Base-by-base conservation (phyloP, 2,113 vertebrate genomes). In the Ciconia maguari region DNA sequence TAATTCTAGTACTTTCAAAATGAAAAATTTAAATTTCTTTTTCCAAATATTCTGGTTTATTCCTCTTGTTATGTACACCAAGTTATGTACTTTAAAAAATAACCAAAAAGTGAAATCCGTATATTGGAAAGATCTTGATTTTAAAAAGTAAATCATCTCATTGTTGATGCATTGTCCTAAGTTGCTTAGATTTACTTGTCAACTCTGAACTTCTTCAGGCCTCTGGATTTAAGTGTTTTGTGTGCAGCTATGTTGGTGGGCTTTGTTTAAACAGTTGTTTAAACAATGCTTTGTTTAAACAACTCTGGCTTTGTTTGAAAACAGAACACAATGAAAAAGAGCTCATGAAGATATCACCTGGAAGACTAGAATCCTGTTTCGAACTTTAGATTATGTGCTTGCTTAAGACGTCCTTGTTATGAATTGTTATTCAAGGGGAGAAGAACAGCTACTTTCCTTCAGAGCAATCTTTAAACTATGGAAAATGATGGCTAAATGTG, bases 51-150 rank as follows among this genome's bases (percentile, higher is more conserved):
- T 36, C 6, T 69, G 5, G 32, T 48, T 62, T 82, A 3, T 18
- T 60, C 12, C 1, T 1, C 9, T 75, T 22, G 4, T 11, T 21
- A 62, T 6, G 2, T 44, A 19, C 6, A 87, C 29, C 7, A 36
- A 27, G 7, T 24, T 6, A 16, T 0, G 0, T 20, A 60, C 8
- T 87, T 64, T 1, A 16, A 49, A 93, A 87, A 19, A 16, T 3
- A 62, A 36, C 4, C 2, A 48, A 38, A 8, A 19, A 20, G 3
- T 44, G 36, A 64, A 76, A 76, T 9, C 32, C 1, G 0, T 12
- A 7, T 69, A 34, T 54, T 57, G 4, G 49, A 36, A 55, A 79
- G 4, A 26, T 19, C 0, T 2, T n/a, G 7, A 18, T 71, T 74
- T 75, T 8, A 18, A 78, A 69, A 81, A 78, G 6, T 42, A 51